Evolutionary conservation across 2,113 vertebrate species (phyloP).

Genomic region (Illadopsis cleaveri): DNA sequence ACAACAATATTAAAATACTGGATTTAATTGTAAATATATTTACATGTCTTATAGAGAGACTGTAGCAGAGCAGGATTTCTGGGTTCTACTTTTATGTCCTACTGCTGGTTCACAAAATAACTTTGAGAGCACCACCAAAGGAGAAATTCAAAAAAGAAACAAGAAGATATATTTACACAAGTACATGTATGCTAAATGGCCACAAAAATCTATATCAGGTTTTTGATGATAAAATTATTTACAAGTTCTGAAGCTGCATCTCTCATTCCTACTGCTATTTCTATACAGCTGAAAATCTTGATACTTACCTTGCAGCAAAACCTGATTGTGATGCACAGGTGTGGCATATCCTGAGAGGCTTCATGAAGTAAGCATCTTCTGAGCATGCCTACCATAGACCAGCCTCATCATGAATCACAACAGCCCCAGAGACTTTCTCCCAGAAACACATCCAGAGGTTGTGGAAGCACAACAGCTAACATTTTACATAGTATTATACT

Average conservation of each 20-base stretch:
- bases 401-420: not conserved
- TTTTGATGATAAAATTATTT: not conserved
- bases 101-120: not conserved
- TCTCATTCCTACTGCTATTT: not conserved
- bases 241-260: not conserved
- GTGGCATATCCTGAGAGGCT: not conserved
- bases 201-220: not conserved
- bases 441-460: not conserved
- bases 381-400: not conserved
- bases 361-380: not conserved
- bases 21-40: slow-evolving; percentile 48
- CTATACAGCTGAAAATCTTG: not conserved
- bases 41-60: not conserved
- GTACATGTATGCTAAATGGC: rapidly evolving
- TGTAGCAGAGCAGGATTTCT: slow-evolving; percentile 24
- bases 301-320: not conserved
- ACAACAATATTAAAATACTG: not conserved
- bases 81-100: not conserved
- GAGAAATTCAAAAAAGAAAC: not conserved
- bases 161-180: not conserved
- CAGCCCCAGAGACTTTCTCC: not conserved
- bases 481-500: not conserved
- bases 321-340: not conserved
- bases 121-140: not conserved
- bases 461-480: not conserved